Base-by-base conservation (phyloP, 2,797 vertebrate genomes). In the Heterohyrax brucei region DNA sequence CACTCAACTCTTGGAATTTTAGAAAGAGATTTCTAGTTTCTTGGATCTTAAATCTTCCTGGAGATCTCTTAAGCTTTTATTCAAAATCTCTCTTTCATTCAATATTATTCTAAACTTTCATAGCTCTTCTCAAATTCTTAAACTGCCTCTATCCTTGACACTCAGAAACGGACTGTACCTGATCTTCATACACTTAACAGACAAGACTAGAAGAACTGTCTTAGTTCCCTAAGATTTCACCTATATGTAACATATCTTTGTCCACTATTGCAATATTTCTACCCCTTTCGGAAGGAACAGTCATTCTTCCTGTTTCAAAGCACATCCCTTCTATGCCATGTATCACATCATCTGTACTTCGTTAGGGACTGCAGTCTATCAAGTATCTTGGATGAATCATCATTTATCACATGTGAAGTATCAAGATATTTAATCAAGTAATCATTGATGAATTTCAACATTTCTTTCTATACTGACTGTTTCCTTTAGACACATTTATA, bases 11-110 rank as follows among this genome's bases (percentile, higher is more conserved):
- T n/a, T 28, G 39, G 14, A 46, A 5, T 5, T n/a, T 7, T 46
- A 21, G 44, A 68, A 30, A 87, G 9, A 70, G 12, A 46, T 64
- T 85, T 84, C 53, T 30, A 72, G 62, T 64, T 72, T 95, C 61
- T n/a, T 82, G 46, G 50, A 16, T 33, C 62, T 78, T 92, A 85
- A 95, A 77, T 96, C 85, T 94, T 68, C 26, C 50, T 91, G 53
- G 13, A 78, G 72, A 53, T 81, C 21, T 68, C 88, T 91, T 68
- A 96, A 95, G 48, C 12, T 62, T 87, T 92, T 76, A 72, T 59
- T 90, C 70, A 85, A 53, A 33, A 68, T 89, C 22, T 68, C 21
- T 94, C 28, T 73, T 66, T 46, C 16, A n/a, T 46, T 28, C 0
- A n/a, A 53, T 83, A 39, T 78, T 88, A 68, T 77, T 91, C 77